phyloP scores from a whole-genome alignment of 2,888 invertebrate genomes.

The Stegana nigrithorax region DNA sequence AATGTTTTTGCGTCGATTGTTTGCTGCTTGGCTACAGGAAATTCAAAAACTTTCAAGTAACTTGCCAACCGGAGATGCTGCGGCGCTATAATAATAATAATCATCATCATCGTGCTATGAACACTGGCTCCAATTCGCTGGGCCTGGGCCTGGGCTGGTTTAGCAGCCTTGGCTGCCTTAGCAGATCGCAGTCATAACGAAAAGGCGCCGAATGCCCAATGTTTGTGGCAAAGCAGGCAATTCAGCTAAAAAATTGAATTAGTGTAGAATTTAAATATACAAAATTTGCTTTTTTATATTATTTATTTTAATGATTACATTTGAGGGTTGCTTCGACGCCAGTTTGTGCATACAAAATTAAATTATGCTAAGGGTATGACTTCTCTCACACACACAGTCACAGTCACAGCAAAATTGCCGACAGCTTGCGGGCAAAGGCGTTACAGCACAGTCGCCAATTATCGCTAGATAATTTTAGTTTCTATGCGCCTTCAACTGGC shows the following conservation, averaged over 20 bases:
- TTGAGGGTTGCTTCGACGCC: too few relatives aligned
- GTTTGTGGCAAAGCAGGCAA: conserved; percentile 26
- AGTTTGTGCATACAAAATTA: too few relatives aligned
- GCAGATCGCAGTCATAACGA: not conserved
- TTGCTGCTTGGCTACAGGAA: not conserved
- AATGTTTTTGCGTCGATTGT: not conserved
- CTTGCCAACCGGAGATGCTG: conserved; percentile 13
- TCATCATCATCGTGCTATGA: conserved; percentile 2
- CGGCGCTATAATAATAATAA: conserved; percentile 12
- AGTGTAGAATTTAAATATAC: conserved; percentile 47
- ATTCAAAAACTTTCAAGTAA: conserved; percentile 18
- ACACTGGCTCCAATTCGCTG: not conserved
- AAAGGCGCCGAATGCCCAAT: not conserved
- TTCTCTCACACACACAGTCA: too few relatives aligned
- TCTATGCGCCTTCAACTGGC: too few relatives aligned
- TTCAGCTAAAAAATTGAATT: conserved; percentile 55
- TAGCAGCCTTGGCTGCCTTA: too few relatives aligned
- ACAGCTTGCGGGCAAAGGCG: too few relatives aligned
- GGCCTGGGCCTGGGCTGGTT: too few relatives aligned
- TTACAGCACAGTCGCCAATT: too few relatives aligned
- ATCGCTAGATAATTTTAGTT: too few relatives aligned
- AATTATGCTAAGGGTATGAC: too few relatives aligned
- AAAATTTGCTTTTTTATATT: conserved; percentile 44
- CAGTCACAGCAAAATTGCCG: too few relatives aligned
- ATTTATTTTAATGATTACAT: conserved; percentile 51